Evolutionary conservation across 2,888 invertebrate species (phyloP), one percentile per base, ranked within the genome.

Genomic region (Ceriagrion tenellum): DNA sequence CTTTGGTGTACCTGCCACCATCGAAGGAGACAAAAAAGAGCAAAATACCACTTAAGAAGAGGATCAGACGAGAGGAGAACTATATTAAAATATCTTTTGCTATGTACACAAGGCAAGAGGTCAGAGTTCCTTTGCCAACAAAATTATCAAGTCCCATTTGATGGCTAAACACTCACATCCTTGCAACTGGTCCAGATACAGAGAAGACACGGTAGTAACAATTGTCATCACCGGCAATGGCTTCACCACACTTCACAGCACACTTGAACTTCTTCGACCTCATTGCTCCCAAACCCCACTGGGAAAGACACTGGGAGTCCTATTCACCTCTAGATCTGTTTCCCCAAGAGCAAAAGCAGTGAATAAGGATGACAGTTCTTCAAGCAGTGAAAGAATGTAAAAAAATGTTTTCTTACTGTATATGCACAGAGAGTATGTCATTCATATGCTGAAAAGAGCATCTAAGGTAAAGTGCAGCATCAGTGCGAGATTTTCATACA

Each of bases 281-380:
- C 59, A 59, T 30, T 47, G 47, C 47, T 47, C 47, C 47, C 47
- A 47, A 47, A 59, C 59, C 59, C 91, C 91, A 59, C 63, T 30
- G 47, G n/a, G 69, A 93, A 93, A 93, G 93, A 93, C 93, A 93
- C 47, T 69, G 93, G 93, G 91, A 55, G 93, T 69, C 93, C 69
- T 93, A 93, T 69, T 93, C 93, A 93, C 56, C 93, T n/a, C 93
- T 93, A 93, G 74, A 93, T 93, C 89, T 89, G 89, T 89, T 89
- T 89, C 23, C 55, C 93, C 93, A 93, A 93, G 93, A 93, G 93
- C 93, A 93, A 93, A 93, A 93, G 93, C 93, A 93, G 35, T 93
- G 69, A 69, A 93, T 93, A 63, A 93, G 93, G 93, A 93, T 63
- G 81, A 81, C 81, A 81, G 81, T 81, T 81, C 35, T 47, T 35